Evolutionary conservation across 1,140 invertebrate species (phyloP).

Genomic region (Drosophila bipectinata): DNA sequence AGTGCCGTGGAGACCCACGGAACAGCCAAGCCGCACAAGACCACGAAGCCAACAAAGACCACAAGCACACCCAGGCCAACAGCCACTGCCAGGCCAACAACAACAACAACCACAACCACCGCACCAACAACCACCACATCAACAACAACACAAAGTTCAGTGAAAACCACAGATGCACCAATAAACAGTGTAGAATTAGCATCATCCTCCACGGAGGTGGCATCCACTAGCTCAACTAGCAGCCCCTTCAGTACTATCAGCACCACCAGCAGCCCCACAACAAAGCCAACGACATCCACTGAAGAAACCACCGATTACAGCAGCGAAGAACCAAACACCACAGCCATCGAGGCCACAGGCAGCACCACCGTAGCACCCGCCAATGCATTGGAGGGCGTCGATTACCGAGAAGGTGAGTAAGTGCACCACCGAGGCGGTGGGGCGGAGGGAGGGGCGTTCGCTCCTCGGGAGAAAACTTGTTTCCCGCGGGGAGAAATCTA

Average conservation of each 20-base stretch:
- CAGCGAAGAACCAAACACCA: constrained; percentile 53
- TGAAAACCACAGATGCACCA: constrained; percentile 65
- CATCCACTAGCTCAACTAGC: constrained; percentile 33
- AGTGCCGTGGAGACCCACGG: constrained; percentile 63
- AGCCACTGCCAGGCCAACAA: constrained; percentile 17
- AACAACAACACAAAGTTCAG: constrained; percentile 66
- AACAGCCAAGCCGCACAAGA: constrained; percentile 55
- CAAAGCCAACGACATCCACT: constrained; percentile 16
- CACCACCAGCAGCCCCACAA: neutral
- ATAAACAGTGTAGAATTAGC: constrained; percentile 57
- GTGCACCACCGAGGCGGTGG: neutral
- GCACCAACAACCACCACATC: constrained; percentile 37
- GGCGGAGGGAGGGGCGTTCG: neutral
- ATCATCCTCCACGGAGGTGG: constrained; percentile 44
- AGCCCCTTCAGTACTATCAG: neutral
- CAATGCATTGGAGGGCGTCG: constrained; percentile 74
- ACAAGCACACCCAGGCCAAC: constrained; percentile 24
- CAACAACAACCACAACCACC: constrained; percentile 31
- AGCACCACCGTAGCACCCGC: constrained; percentile 68
- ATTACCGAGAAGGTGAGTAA: constrained; percentile 82
- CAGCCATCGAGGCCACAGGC: constrained; percentile 51
- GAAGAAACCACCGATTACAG: constrained; percentile 58
- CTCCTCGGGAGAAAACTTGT: constrained; percentile 52
- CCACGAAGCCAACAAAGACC: constrained; percentile 54
- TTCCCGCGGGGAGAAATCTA: constrained; percentile 66